Percentiles rank a stretch among this genome's conserved stretches.
These are phyloP conservation scores for Chouioia cunea DNA, from an alignment of 2,888 invertebrate species.

Conservation along the genomic window DNA sequence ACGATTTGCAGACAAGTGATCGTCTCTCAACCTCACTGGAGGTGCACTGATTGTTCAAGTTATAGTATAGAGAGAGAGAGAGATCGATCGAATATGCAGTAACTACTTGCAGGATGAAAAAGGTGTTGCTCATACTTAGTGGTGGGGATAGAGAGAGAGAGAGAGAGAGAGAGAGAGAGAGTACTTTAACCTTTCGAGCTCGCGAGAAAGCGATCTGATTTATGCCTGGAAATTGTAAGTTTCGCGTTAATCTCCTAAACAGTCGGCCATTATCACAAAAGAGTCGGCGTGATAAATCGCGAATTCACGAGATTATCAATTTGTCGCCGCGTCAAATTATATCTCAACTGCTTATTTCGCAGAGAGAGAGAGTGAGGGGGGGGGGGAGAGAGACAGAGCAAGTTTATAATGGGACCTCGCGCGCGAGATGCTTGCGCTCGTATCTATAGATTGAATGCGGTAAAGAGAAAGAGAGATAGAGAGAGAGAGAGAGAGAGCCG, in stretches of 20 bases:
- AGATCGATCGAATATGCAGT: neutral
- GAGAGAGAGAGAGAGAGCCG: no score
- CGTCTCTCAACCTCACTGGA: neutral
- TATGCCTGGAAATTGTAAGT: conserved; percentile 44
- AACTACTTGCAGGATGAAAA: no score
- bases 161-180: no score
- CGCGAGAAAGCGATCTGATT: conserved; percentile 32
- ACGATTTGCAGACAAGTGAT: conserved; percentile 33
- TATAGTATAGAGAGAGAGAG: neutral
- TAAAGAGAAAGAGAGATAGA: no score
- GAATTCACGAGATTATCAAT: conserved; percentile 42
- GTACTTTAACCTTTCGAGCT: conserved; percentile 19
- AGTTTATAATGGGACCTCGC: conserved; percentile 27
- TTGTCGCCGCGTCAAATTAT: conserved; percentile 46
- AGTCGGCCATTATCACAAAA: conserved; percentile 31
- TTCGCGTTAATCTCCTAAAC: conserved; percentile 36
- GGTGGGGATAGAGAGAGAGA: neutral
- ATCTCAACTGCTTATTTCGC: conserved; percentile 39
- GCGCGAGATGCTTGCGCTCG: conserved; percentile 16
- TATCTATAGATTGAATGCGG: conserved; percentile 36
- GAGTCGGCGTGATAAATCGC: conserved; percentile 35
- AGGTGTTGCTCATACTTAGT: neutral
- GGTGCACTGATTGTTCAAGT: conserved; percentile 15
- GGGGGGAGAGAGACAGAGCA: neutral
- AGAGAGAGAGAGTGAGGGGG: neutral